Evolutionary conservation across 2,797 vertebrate species (phyloP).

Genomic region (Xiphorhynchus erythropygius): DNA sequence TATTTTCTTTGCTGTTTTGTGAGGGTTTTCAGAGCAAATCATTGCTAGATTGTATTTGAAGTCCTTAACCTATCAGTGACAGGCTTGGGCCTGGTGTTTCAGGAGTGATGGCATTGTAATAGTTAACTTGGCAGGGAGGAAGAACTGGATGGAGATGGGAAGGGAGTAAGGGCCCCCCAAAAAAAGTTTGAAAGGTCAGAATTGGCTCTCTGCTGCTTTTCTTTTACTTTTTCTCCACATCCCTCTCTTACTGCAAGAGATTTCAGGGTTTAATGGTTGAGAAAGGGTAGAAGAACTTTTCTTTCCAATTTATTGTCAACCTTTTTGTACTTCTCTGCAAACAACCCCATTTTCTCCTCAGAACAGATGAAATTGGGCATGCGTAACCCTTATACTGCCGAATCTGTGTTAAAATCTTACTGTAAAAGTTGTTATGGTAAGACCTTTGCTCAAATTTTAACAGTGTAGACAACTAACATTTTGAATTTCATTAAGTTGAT

Average conservation of each 20-base stretch:
- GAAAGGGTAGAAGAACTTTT: neutral
- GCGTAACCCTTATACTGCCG: neutral
- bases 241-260: neutral
- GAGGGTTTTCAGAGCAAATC: neutral
- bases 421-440: neutral
- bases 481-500: neutral
- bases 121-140: neutral
- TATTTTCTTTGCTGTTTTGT: neutral
- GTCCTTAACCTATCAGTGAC: neutral
- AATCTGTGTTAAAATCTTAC: neutral
- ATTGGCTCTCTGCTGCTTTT: neutral
- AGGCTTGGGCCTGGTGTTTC: neutral
- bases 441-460: neutral
- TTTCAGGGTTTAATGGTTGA: neutral
- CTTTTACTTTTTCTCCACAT: neutral
- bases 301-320: neutral
- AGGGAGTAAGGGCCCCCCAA: neutral
- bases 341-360: neutral
- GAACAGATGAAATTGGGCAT: neutral
- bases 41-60: neutral
- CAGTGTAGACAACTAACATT: neutral
- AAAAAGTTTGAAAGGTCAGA: neutral
- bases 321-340: neutral
- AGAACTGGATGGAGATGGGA: neutral
- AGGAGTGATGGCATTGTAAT: neutral